Conservation (phyloP, 1,140 invertebrate genomes). For the Aricia agestis region DNA sequence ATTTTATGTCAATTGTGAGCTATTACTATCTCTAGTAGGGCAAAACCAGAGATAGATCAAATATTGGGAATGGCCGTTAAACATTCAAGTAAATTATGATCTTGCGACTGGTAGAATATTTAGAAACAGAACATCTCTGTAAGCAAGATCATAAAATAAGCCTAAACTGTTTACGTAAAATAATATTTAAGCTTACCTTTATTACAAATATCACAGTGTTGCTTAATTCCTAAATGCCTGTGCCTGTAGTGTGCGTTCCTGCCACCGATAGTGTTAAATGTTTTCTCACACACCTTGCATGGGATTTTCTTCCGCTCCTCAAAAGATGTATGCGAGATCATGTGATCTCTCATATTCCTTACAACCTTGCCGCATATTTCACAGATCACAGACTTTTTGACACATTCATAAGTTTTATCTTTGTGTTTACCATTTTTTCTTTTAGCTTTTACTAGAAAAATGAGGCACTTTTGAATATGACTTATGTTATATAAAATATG, state of each 20-base stretch:
- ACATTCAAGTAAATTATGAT: too few species aligned
- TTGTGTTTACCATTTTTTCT: conserved; percentile 34
- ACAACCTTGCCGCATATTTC: conserved; percentile 60
- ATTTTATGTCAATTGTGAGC: too few species aligned
- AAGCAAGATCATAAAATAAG: background rate
- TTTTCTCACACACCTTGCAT: conserved; percentile 52
- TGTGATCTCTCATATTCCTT: conserved; percentile 45
- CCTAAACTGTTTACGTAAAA: background rate
- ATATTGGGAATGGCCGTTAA: too few species aligned
- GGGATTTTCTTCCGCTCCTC: conserved; percentile 34
- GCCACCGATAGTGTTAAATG: conserved; percentile 37
- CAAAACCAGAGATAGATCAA: too few species aligned
- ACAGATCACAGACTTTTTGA: conserved; percentile 38
- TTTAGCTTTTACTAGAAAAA: conserved; percentile 28
- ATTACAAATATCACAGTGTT: conserved; percentile 51
- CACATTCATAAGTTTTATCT: conserved; percentile 20
- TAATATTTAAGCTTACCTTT: conserved; percentile 42
- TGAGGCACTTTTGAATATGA: too few species aligned
- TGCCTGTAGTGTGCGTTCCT: conserved; percentile 47
- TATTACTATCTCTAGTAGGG: too few species aligned
- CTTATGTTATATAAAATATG: too few species aligned
- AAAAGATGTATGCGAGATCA: conserved; percentile 34
- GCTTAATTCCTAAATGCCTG: conserved; percentile 54
- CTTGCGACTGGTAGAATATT: too few species aligned
- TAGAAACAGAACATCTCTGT: too few species aligned